Percentiles rank a stretch among this genome's conserved stretches.
Conservation (phyloP, 2,888 invertebrate species). For the Spatulosminthurus flaviceps region DNA sequence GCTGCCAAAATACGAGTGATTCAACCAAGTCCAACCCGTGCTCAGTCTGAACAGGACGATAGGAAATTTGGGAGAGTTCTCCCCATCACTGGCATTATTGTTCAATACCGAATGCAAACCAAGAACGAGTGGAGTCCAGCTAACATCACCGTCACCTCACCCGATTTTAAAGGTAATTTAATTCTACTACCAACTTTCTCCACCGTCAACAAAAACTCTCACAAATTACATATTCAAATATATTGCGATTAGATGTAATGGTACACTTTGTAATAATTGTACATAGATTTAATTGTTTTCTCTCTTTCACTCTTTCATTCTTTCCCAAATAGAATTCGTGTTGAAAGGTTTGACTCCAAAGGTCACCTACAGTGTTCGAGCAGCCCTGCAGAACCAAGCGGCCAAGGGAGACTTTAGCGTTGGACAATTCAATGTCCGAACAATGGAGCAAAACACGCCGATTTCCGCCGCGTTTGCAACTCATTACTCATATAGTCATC, state of each 20-base stretch:
- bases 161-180: conserved; percentile 46
- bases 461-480: conserved; percentile 53
- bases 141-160: conserved; percentile 53
- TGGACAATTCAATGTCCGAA: conserved; percentile 48
- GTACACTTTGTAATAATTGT: no score
- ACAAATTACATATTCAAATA: background rate
- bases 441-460: conserved; percentile 56
- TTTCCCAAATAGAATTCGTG: conserved; percentile 63
- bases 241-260: background rate
- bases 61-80: conserved; percentile 59
- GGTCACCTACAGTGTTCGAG: conserved; percentile 61
- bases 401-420: conserved; percentile 61
- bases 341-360: conserved; percentile 61
- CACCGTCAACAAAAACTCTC: no score
- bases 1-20: conserved; percentile 54
- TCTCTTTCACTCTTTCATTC: no score
- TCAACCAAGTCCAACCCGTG: conserved; percentile 49
- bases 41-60: conserved; percentile 55
- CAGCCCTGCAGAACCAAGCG: conserved; percentile 62
- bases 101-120: conserved; percentile 63
- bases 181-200: background rate
- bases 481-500: conserved; percentile 45
- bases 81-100: conserved; percentile 60
- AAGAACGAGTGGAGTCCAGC: conserved; percentile 61
- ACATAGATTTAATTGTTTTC: no score